Base-by-base conservation (phyloP, 2,888 invertebrate species). In the Corythucha ciliata region DNA sequence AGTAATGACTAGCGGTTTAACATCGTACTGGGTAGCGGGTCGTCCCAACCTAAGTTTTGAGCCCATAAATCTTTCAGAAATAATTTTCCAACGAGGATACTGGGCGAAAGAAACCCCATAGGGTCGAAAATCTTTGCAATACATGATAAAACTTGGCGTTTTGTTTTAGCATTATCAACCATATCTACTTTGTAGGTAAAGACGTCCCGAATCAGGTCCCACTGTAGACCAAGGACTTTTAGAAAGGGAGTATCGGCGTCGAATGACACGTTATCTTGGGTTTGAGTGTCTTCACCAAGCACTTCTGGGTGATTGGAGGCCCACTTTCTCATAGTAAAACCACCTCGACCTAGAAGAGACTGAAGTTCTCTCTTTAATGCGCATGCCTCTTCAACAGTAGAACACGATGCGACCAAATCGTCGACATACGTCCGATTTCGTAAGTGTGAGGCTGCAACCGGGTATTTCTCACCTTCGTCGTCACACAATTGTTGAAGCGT, bases 51-150 rank as follows among this genome's bases (percentile, higher is more conserved):
- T n/a, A 57, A 8, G 4, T 52, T 46, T 2, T 24, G 20, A 29
- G 33, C 32, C 60, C 61, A 63, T 4, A 57, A n/a, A 1, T 45
- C 18, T 47, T 60, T 61, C 26, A 62, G 45, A 10, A 59, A 40
- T 1, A 56, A 34, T 33, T 60, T 61, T 8, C 53, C 54, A 5
- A 21, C 18, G 22, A 61, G 48, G 2, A 52, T 50, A n/a, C n/a
- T n/a, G n/a, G n/a, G n/a, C n/a, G n/a, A n/a, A n/a, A n/a, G n/a
- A n/a, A n/a, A n/a, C n/a, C n/a, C n/a, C n/a, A n/a, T n/a, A 1
- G 56, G 59, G 41, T 62, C 62, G 27, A 56, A 57, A 2, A 57
- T 26, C 8, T 37, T 27, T 2, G 50, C 48, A 16, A 52, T 41
- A 14, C 21, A 8, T 2, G 53, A 55, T 7, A 57, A 33, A 2